phyloP scores from a whole-genome alignment of 2,797 vertebrate species.

The Anniella stebbinsi region DNA sequence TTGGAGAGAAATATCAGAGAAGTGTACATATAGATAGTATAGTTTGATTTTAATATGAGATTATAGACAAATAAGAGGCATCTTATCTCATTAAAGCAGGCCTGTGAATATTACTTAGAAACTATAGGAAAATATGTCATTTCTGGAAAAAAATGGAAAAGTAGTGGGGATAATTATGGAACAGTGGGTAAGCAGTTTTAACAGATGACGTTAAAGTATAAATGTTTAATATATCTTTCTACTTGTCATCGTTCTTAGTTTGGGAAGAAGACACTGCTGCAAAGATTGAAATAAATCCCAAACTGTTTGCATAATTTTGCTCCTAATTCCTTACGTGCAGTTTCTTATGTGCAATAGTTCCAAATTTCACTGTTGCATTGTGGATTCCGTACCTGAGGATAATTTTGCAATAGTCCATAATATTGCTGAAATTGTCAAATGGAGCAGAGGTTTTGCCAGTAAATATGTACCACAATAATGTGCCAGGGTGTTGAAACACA shows the following conservation, averaged over 20 bases:
- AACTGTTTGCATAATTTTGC: neutral
- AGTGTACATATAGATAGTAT: neutral
- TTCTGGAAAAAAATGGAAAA: neutral
- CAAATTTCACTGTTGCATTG: neutral
- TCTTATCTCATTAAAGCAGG: neutral
- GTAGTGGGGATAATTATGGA: neutral
- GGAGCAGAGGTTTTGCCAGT: neutral
- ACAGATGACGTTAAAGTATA: neutral
- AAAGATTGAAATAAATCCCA: neutral
- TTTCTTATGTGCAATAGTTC: neutral
- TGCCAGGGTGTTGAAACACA: conserved; percentile 1
- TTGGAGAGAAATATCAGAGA: neutral
- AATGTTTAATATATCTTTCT: neutral
- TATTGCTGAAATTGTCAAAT: neutral
- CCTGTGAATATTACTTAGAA: neutral
- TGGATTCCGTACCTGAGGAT: conserved; percentile 2
- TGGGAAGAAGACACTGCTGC: neutral
- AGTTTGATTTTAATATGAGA: neutral
- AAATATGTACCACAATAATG: neutral
- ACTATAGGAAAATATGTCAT: too few species aligned
- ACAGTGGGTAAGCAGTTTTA: neutral
- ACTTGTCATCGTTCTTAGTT: neutral
- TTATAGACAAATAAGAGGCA: neutral
- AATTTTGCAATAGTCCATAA: conserved; percentile 7
- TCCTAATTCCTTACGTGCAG: neutral